These are phyloP conservation scores for Myiozetetes cayanensis DNA, from an alignment of 2,113 vertebrate species.

Conservation along the genomic window DNA sequence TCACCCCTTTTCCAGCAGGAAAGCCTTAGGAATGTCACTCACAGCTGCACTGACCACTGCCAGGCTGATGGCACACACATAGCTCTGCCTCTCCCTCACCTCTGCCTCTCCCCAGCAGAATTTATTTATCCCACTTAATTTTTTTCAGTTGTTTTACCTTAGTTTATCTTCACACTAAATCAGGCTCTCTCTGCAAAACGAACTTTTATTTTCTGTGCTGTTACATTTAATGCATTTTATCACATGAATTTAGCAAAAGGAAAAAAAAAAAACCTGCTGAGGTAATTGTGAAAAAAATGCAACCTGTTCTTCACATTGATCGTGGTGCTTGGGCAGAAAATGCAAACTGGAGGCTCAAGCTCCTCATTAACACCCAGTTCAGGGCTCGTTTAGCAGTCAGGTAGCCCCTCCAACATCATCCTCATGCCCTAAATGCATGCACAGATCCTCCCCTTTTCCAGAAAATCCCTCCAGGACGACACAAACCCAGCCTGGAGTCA, in stretches of 20 bases:
- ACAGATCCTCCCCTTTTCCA: neutral
- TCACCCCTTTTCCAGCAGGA: neutral
- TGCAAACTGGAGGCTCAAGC: neutral
- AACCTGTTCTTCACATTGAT: neutral
- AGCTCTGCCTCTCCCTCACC: neutral
- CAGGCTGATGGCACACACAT: neutral
- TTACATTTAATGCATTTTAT: constrained; percentile 58
- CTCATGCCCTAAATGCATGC: rapidly evolving
- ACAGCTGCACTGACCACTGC: neutral
- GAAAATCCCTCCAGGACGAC: neutral
- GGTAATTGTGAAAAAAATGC: neutral
- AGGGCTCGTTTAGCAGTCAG: neutral
- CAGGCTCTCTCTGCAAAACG: neutral
- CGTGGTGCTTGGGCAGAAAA: neutral
- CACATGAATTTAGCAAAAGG: neutral
- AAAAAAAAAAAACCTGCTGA: neutral
- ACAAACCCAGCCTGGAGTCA: neutral
- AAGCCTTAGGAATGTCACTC: neutral
- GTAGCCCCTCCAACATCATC: neutral
- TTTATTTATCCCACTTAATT: constrained; percentile 1
- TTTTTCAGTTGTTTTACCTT: constrained; percentile 42
- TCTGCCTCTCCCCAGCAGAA: neutral
- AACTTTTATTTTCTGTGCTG: constrained; percentile 48
- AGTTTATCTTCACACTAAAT: constrained; percentile 48
- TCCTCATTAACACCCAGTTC: neutral